These are phyloP conservation scores for Ceyx margarethae DNA, from an alignment of 2,113 vertebrate genomes.

Conservation along the genomic window DNA sequence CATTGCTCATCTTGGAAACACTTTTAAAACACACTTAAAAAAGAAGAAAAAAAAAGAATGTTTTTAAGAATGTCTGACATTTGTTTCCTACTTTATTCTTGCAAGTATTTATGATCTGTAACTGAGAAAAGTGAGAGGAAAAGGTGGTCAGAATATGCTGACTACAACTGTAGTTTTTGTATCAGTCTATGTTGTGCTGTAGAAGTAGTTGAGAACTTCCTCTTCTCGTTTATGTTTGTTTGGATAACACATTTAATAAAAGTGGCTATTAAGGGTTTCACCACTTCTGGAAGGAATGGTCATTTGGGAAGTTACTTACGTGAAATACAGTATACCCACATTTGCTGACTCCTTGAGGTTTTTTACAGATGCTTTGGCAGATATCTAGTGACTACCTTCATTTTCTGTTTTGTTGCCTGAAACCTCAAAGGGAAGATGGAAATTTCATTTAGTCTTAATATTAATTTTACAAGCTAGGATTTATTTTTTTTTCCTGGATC, in stretches of 20 bases:
- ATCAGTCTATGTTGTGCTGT: neutral
- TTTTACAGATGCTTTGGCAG: constrained; percentile 22
- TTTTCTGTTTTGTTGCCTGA: constrained; percentile 55
- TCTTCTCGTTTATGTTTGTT: neutral
- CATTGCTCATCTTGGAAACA: neutral
- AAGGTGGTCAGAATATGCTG: neutral
- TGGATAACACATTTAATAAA: neutral
- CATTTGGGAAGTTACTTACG: neutral
- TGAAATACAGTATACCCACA: neutral
- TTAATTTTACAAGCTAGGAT: neutral
- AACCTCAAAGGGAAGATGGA: constrained; percentile 24
- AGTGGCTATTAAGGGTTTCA: neutral
- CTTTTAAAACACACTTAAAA: neutral
- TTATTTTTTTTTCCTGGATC: neutral
- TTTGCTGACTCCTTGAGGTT: neutral
- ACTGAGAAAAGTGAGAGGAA: neutral
- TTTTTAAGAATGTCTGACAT: constrained; percentile 1
- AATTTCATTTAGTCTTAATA: constrained; percentile 28
- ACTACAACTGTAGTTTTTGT: neutral
- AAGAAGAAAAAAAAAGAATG: neutral
- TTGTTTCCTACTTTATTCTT: neutral
- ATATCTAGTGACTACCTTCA: neutral
- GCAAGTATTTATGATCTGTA: neutral
- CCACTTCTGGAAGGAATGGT: neutral
- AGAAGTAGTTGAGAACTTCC: neutral